Conservation (phyloP, 1,140 invertebrate species). For the Philotrypesis tridentata region DNA sequence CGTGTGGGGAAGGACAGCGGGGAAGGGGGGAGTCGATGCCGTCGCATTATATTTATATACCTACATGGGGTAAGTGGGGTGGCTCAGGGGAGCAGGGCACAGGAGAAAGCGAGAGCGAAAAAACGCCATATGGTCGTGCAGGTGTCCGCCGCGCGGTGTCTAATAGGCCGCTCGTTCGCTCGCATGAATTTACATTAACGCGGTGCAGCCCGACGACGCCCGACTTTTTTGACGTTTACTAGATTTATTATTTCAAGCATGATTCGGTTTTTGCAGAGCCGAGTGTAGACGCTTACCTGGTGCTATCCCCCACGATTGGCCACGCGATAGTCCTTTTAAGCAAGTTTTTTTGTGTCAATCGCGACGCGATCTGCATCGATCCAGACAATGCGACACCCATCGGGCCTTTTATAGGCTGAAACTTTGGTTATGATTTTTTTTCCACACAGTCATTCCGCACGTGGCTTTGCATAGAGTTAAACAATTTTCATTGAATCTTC, state of each 20-base stretch:
- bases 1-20: slow-evolving; percentile 59
- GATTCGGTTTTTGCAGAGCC: slow-evolving; percentile 60
- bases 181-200: slow-evolving; percentile 73
- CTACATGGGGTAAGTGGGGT: slow-evolving; percentile 44
- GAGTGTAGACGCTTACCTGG: slow-evolving; percentile 43
- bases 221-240: slow-evolving; percentile 65
- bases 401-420: not conserved
- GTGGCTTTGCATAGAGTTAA: not conserved
- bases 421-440: not conserved
- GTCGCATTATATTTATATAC: slow-evolving; percentile 56
- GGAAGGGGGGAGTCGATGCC: not conserved
- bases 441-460: not conserved
- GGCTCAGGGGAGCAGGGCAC: not conserved
- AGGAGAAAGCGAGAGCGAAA: not conserved
- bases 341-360: not conserved
- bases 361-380: not conserved
- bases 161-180: slow-evolving; percentile 65
- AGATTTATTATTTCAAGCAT: slow-evolving; percentile 70
- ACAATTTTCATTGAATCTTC: not conserved
- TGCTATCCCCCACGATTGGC: not conserved
- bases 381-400: not conserved
- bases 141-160: slow-evolving; percentile 66
- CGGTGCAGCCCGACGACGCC: not conserved
- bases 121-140: slow-evolving; percentile 72
- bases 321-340: not conserved